Base-by-base conservation (phyloP, 2,113 vertebrate species). In the Thymallus thymallus region DNA sequence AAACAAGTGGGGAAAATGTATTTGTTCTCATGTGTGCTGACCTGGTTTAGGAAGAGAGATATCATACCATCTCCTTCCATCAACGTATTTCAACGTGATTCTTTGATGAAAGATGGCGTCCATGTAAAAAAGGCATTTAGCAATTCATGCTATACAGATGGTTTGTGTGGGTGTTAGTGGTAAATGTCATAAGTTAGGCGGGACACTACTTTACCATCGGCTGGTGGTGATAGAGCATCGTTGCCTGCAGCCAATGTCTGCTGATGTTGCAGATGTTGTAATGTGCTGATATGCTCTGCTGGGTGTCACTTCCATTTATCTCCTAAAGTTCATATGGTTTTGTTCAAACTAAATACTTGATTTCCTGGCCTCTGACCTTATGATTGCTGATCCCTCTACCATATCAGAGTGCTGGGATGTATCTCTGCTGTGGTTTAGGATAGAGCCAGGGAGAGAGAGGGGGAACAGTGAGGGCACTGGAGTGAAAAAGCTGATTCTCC, bases 401-500 rank as follows among this genome's bases (percentile, higher is more conserved):
- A n/a, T 63, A 4, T 63, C 61, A 32, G 29, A 30, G 63, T 41
- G 62, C 5, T 64, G 10, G 23, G 23, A 14, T 51, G 63, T 20
- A 18, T 35, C 63, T 35, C 24, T 35, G 30, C 67, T 41, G 51
- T 10, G 14, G 23, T 55, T 68, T 63, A 32, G 41, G 32, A 45
- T 6, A 60, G 35, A 22, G 35, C 18, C 13, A 45, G 35, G 16
- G 29, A 18, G 35, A 61, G 29, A 26, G 58, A 45, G 58, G n/a
- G 10, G 9, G 67, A 69, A 69, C 9, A 48, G 67, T 46, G 67
- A 69, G 67, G 46, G 35, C 72, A 81, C 72, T 76, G 74, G 76
- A 70, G 70, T 73, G 73, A 69, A 66, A 76, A 74, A 76, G 56
- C 82, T 74, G 85, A 81, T 92, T 86, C 76, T 76, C 60, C 7